Evolutionary conservation across 1,140 invertebrate species (phyloP).

Genomic region (Dreissena rostriformis): DNA sequence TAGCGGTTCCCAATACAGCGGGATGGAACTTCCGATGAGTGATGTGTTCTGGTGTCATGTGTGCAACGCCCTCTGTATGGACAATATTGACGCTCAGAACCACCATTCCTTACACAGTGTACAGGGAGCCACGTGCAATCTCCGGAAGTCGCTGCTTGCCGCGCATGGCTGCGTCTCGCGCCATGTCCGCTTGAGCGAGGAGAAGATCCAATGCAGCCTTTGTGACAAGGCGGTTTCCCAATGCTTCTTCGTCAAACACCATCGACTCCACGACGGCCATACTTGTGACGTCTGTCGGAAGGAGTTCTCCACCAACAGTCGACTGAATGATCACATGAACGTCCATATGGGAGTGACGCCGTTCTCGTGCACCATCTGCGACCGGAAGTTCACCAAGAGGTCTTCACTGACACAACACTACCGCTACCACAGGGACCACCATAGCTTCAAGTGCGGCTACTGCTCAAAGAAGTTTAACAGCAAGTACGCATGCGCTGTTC

Average conservation of each 20-base stretch:
- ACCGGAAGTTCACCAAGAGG: slow-evolving; percentile 86
- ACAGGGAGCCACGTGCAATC: slow-evolving; percentile 16
- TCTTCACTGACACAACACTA: slow-evolving; percentile 49
- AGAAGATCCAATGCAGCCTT: slow-evolving; percentile 35
- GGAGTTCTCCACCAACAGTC: slow-evolving; percentile 44
- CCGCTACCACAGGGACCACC: slow-evolving; percentile 46
- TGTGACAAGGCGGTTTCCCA: slow-evolving; percentile 46
- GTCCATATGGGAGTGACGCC: slow-evolving; percentile 93
- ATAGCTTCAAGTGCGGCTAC: slow-evolving; percentile 26
- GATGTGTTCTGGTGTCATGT: slow-evolving; percentile 49
- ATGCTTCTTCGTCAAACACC: slow-evolving; percentile 52
- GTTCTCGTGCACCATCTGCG: slow-evolving; percentile 93
- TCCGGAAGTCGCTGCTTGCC: slow-evolving; percentile 6
- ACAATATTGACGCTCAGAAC: slow-evolving; percentile 18
- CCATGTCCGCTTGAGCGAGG: slow-evolving; percentile 16
- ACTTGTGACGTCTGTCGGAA: slow-evolving; percentile 30
- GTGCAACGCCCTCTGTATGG: slow-evolving; percentile 42
- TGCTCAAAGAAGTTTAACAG: slow-evolving; percentile 48
- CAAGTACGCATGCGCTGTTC: slow-evolving; percentile 50
- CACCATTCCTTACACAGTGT: slow-evolving; percentile 22
- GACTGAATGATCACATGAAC: slow-evolving; percentile 61
- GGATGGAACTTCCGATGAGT: neutral
- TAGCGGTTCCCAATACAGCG: neutral
- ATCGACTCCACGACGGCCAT: slow-evolving; percentile 47
- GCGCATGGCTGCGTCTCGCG: slow-evolving; percentile 28